Evolutionary conservation across 2,113 vertebrate species (phyloP), one percentile per base, ranked within the genome.

Genomic region (Panthera uncia): DNA sequence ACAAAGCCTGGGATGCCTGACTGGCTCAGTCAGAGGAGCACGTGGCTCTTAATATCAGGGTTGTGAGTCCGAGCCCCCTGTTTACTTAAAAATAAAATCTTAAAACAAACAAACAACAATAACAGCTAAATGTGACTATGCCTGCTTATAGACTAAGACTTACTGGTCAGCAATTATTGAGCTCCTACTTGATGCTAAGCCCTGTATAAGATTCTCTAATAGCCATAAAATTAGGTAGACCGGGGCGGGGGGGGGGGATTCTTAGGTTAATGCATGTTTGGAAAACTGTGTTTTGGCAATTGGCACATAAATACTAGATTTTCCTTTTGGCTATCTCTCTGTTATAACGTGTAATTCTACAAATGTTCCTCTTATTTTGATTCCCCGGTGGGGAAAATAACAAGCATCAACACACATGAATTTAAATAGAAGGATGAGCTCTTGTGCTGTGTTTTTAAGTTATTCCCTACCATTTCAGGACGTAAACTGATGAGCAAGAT

Each of bases 331-430:
- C 38, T 63, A 16, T 61, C 76, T 45, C 27, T 68, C 63, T 50
- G 31, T 84, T 80, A 31, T 9, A 31, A 55, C 33, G 9, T 88
- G 25, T 45, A 27, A 11, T 94, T 91, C 55, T 27, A 48, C 74
- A 66, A 93, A 94, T 52, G n/a, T 29, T 33, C 55, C 82, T 96
- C 68, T 89, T 84, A n/a, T 91, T 97, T 94, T 68, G 48, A 94
- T 3, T 93, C 65, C 38, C 76, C 10, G 12, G n/a, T 93, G 71
- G 89, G 76, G 50, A 97, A 95, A 85, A 89, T 85, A 76, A 89
- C 57, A 63, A 91, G 36, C 5, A n/a, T 23, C 36, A 15, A 33
- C 50, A 16, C 1, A 27, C 73, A 33, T 14, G 48, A 31, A 69
- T 93, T 50, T 71, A 66, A 95, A 63, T 1, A 18, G n/a, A 52